phyloP scores from a whole-genome alignment of 2,888 invertebrate genomes.

The Crepidodera aurea region DNA sequence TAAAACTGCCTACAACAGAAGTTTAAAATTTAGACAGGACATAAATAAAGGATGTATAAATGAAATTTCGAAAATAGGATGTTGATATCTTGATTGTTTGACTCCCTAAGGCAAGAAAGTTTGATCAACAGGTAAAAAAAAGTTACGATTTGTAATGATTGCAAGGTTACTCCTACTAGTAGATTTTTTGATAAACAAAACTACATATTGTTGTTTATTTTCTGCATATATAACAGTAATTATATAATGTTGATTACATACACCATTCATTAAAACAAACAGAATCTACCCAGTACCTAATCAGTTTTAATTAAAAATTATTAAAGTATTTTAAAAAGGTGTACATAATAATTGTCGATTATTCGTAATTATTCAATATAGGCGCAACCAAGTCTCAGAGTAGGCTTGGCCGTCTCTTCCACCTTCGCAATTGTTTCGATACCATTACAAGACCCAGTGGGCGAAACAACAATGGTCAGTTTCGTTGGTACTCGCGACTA shows the following conservation, averaged over 20 bases:
- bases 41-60: too few relatives aligned
- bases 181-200: too few relatives aligned
- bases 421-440: slow-evolving; percentile 56
- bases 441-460: slow-evolving; percentile 53
- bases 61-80: too few relatives aligned
- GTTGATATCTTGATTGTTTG: too few relatives aligned
- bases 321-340: slow-evolving; percentile 2
- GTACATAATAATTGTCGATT: slow-evolving; percentile 42
- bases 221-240: neutral
- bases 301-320: slow-evolving; percentile 20
- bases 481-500: slow-evolving; percentile 48
- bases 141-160: too few relatives aligned
- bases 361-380: slow-evolving; percentile 46
- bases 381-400: slow-evolving; percentile 35
- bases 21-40: too few relatives aligned
- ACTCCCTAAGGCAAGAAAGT: too few relatives aligned
- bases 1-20: too few relatives aligned
- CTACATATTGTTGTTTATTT: too few relatives aligned
- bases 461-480: slow-evolving; percentile 58
- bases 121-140: too few relatives aligned
- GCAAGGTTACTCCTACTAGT: too few relatives aligned
- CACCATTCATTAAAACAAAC: neutral
- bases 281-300: slow-evolving; percentile 4
- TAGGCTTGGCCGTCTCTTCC: slow-evolving; percentile 54
- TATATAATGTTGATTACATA: neutral